These are phyloP conservation scores for Girardinus metallicus DNA, from an alignment of 2,797 vertebrate species.

Conservation along the genomic window DNA sequence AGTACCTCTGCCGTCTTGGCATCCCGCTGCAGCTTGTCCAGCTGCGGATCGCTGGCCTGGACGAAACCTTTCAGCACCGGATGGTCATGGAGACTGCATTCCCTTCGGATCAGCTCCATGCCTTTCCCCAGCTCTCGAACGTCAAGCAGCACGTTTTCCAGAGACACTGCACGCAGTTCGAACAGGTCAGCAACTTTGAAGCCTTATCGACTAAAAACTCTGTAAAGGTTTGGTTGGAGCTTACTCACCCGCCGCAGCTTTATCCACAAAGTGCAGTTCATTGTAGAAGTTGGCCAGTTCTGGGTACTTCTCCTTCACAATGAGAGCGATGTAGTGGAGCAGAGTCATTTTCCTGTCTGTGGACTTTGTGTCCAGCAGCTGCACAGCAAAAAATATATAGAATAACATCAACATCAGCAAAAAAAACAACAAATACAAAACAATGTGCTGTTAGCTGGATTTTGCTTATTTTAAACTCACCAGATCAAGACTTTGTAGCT, in stretches of 20 bases:
- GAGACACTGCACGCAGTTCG: slow-evolving; percentile 83
- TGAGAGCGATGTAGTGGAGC: slow-evolving; percentile 95
- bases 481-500: slow-evolving; percentile 96
- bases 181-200: not conserved
- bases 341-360: slow-evolving; percentile 96
- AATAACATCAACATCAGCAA: slow-evolving; percentile 6
- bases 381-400: slow-evolving; percentile 17
- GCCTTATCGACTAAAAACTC: not conserved
- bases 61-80: slow-evolving; percentile 91
- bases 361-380: slow-evolving; percentile 97
- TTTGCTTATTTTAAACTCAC: slow-evolving; percentile 72
- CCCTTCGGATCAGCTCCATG: slow-evolving; percentile 93
- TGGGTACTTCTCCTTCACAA: slow-evolving; percentile 93
- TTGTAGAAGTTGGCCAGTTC: slow-evolving; percentile 93
- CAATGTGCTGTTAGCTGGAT: not conserved
- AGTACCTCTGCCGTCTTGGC: slow-evolving; percentile 91
- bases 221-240: not conserved
- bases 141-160: slow-evolving; percentile 95
- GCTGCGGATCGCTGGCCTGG: slow-evolving; percentile 84
- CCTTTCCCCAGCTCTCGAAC: slow-evolving; percentile 95
- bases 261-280: slow-evolving; percentile 96
- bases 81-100: slow-evolving; percentile 92
- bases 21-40: slow-evolving; percentile 94
- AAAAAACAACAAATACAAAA: not conserved
- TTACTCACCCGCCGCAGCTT: slow-evolving; percentile 90